These are phyloP conservation scores for Falco concolor DNA, from an alignment of 2,797 vertebrate genomes.

Conservation along the genomic window DNA sequence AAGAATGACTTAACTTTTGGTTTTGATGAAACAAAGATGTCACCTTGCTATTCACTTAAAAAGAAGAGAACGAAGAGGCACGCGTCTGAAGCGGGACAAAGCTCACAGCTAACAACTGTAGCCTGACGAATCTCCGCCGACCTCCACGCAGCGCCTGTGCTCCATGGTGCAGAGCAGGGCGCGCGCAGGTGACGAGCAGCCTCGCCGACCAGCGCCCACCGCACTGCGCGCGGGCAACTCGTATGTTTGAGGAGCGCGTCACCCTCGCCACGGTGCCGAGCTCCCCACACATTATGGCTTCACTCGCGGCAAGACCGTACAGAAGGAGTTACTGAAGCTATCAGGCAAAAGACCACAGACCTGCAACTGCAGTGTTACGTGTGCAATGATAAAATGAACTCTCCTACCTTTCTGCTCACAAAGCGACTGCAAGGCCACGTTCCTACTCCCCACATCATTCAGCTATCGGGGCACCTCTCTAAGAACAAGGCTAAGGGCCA, in stretches of 20 bases:
- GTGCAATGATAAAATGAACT: not conserved
- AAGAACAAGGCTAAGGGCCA: not conserved
- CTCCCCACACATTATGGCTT: fast-evolving
- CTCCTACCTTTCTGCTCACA: not conserved
- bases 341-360: not conserved
- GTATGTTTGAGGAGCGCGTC: fast-evolving
- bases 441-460: not conserved
- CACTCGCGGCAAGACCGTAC: not conserved
- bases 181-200: no score
- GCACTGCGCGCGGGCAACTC: fast-evolving
- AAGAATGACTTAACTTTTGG: not conserved
- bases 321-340: not conserved
- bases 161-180: no score
- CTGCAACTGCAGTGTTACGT: not conserved
- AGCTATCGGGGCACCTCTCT: not conserved
- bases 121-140: not conserved
- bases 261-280: not conserved
- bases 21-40: not conserved
- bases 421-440: not conserved
- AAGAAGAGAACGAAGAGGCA: not conserved
- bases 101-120: not conserved
- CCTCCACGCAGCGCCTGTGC: not conserved
- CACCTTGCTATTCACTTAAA: not conserved
- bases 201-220: not conserved
- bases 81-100: not conserved